Evolutionary conservation across 2,797 vertebrate genomes (phyloP).

Genomic region (Pseudochirops corinnae): DNA sequence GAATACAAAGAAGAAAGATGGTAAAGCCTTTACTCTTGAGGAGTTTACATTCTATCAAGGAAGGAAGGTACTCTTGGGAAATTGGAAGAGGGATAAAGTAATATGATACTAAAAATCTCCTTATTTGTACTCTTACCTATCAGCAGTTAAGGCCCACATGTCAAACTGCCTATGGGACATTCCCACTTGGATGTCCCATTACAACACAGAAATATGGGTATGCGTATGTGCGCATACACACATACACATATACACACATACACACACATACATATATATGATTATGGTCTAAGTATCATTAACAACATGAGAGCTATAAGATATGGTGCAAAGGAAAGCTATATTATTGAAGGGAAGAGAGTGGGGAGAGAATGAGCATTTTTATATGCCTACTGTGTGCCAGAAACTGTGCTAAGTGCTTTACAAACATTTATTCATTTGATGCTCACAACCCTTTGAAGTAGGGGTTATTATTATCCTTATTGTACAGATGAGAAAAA

Average conservation of each 20-base stretch:
- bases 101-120: not conserved
- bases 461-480: not conserved
- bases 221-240: no score
- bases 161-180: not conserved
- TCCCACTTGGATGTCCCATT: not conserved
- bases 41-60: not conserved
- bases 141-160: not conserved
- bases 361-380: not conserved
- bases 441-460: not conserved
- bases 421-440: not conserved
- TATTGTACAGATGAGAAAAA: not conserved
- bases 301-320: not conserved
- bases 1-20: not conserved
- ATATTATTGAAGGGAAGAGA: not conserved
- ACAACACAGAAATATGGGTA: not conserved
- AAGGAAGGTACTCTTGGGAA: not conserved
- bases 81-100: not conserved
- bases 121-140: not conserved
- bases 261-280: not conserved
- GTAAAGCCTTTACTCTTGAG: not conserved
- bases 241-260: no score
- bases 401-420: not conserved
- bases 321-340: not conserved
- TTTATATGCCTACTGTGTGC: not conserved
- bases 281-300: not conserved